These are phyloP conservation scores for Conger conger DNA, from an alignment of 2,113 vertebrate species.

Conservation along the genomic window DNA sequence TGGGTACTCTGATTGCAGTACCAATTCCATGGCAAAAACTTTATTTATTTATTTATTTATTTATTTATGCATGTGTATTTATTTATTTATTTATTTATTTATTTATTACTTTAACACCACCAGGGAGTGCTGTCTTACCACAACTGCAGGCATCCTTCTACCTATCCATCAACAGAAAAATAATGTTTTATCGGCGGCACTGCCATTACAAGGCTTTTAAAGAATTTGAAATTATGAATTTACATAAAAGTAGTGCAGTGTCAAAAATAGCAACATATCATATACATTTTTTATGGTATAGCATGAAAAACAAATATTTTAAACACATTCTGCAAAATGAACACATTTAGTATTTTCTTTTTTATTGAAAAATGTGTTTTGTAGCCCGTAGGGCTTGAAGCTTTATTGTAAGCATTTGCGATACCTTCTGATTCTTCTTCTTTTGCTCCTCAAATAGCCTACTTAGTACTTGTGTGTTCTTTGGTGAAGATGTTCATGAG, in stretches of 20 bases:
- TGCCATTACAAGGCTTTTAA: not conserved
- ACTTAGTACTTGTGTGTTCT: not conserved
- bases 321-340: not conserved
- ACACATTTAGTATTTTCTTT: no score
- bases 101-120: not conserved
- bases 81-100: not conserved
- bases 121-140: slow-evolving; percentile 11
- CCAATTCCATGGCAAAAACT: not conserved
- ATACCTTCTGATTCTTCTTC: not conserved
- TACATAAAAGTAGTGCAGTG: not conserved
- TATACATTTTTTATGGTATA: not conserved
- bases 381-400: no score
- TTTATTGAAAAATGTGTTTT: not conserved
- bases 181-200: not conserved
- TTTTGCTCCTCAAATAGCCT: not conserved
- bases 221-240: not conserved
- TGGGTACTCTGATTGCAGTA: not conserved
- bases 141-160: not conserved
- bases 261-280: not conserved
- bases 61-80: not conserved
- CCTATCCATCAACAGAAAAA: not conserved
- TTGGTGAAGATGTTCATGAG: not conserved
- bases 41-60: no score
- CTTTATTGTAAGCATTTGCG: no score
- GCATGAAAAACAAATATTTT: not conserved